These are phyloP conservation scores for Corythornis madagascariensis DNA, from an alignment of 2,113 vertebrate species.

Conservation along the genomic window DNA sequence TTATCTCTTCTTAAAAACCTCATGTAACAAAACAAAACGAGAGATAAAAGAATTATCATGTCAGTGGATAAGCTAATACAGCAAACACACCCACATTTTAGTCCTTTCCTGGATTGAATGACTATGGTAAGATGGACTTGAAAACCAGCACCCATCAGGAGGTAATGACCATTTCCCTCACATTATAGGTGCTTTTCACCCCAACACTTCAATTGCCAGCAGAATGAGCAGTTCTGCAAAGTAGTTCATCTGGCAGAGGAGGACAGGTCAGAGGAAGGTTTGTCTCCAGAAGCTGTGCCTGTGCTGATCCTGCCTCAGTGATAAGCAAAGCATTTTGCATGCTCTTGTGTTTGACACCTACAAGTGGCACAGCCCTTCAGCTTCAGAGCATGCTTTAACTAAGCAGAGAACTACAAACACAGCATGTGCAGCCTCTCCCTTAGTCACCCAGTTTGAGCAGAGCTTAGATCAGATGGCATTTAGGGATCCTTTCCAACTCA, in stretches of 20 bases:
- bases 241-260: accelerated
- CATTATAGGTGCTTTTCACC: accelerated
- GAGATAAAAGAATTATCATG: background rate
- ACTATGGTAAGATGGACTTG: background rate
- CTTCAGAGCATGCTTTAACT: background rate
- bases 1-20: background rate
- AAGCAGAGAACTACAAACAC: background rate
- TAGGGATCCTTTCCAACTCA: slow-evolving; percentile 16
- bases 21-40: background rate
- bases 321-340: background rate
- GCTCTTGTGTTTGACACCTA: background rate
- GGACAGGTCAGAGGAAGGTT: background rate
- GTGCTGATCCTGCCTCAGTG: accelerated
- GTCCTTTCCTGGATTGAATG: background rate
- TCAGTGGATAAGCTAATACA: background rate
- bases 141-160: background rate
- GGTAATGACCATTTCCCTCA: background rate
- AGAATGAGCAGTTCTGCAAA: background rate
- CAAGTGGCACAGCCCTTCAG: accelerated
- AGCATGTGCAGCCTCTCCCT: background rate
- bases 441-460: background rate
- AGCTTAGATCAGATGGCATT: slow-evolving; percentile 9
- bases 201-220: background rate
- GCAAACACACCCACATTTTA: background rate
- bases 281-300: background rate